A percentile compares a stretch with the other conserved stretches of the same genome.
Evolutionary conservation across 2,797 vertebrate species (phyloP).

Genomic region (Zonotrichia albicollis): DNA sequence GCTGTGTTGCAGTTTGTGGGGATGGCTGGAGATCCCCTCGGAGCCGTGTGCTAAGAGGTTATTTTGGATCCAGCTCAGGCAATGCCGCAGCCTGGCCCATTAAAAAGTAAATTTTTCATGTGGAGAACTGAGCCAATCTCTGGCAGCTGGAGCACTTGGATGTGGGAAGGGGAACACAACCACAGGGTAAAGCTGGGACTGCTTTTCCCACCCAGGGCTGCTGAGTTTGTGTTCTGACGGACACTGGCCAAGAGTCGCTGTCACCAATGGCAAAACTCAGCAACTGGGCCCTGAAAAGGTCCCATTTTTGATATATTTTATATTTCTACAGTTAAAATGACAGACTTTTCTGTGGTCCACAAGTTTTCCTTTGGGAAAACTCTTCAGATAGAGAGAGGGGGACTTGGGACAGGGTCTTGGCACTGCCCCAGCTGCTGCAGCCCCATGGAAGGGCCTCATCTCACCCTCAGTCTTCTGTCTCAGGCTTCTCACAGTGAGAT

Average conservation of each 20-base stretch:
- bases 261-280: neutral
- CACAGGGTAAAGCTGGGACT: neutral
- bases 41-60: conserved; percentile 31
- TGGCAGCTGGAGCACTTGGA: conserved; percentile 8
- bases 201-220: neutral
- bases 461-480: neutral
- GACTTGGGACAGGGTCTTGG: rapidly evolving
- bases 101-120: conserved; percentile 62
- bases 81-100: conserved; percentile 15
- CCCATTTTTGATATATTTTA: rapidly evolving
- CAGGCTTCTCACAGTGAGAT: neutral
- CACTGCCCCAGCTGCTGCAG: neutral
- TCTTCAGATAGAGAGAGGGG: neutral
- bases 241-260: rapidly evolving
- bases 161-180: neutral
- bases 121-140: neutral
- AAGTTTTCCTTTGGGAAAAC: neutral
- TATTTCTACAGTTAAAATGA: neutral
- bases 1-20: neutral
- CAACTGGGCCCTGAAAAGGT: rapidly evolving
- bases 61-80: neutral
- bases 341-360: too few species aligned
- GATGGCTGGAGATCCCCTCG: conserved; percentile 10
- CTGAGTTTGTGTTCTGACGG: neutral
- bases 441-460: neutral